phyloP scores from a whole-genome alignment of 2,113 vertebrate species.

The Platanista minor region DNA sequence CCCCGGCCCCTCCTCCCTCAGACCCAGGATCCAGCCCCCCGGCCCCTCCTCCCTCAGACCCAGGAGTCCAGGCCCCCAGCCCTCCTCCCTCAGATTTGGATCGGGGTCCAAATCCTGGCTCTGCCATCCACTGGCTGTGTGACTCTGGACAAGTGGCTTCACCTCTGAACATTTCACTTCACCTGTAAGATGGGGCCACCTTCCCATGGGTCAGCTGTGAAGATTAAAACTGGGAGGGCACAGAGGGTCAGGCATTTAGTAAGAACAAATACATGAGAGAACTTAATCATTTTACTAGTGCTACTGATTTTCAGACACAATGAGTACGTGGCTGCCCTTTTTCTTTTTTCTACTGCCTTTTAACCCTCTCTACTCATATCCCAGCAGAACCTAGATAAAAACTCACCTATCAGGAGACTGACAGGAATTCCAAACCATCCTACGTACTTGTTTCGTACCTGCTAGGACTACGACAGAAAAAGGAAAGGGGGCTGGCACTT shows the following conservation, averaged over 20 bases:
- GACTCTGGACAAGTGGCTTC: neutral
- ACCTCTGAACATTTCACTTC: neutral
- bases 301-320: neutral
- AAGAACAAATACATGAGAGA: neutral
- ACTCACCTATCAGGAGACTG: neutral
- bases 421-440: neutral
- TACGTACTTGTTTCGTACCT: neutral
- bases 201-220: neutral
- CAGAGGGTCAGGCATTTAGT: neutral
- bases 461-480: neutral
- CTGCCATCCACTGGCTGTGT: neutral
- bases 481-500: too few relatives aligned
- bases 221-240: neutral
- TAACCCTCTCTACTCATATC: neutral
- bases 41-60: too few relatives aligned
- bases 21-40: too few relatives aligned
- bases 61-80: too few relatives aligned
- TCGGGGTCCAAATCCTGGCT: neutral
- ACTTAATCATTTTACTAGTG: neutral
- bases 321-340: neutral
- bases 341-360: neutral
- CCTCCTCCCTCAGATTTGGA: too few relatives aligned
- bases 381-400: neutral
- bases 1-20: too few relatives aligned
- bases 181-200: neutral